Evolutionary conservation across 2,797 vertebrate genomes (phyloP), one percentile per base, ranked within the genome.

Genomic region (Lindbergichthys nudifrons): DNA sequence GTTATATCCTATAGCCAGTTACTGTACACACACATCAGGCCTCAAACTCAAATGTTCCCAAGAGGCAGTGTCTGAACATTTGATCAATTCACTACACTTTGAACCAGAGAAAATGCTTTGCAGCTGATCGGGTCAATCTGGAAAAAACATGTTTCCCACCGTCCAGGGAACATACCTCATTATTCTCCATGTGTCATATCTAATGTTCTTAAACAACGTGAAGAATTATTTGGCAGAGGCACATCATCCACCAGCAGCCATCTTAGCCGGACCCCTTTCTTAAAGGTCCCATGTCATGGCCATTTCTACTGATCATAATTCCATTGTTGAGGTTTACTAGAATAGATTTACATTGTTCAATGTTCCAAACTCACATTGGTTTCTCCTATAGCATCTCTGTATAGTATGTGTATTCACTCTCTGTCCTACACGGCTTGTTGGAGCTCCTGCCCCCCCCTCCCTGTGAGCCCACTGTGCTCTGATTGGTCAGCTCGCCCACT

Each of bases 191-290:
- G 48, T 79, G 79, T 85, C 90, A 78, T 18, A 51, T 73, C 65
- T 46, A 75, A 89, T 87, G 53, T 64, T 75, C 77, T 39, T 72
- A n/a, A 54, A 75, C 74, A 65, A 53, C 69, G 41, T 84, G 80
- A 82, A 65, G 76, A 72, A 48, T 57, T 26, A 46, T 78, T 79
- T 79, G 72, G 77, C 74, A 23, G 15, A n/a, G 52, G 51, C 77
- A 57, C 19, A 59, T 62, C 18, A 10, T 69, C 75, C 82, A 47
- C 75, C 82, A 47, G 57, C 69, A 23, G 57, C 23, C 48, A 1
- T 58, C 53, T 71, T 77, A 71, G 54, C 56, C 58, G 21, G 21
- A 57, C 47, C 47, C 47, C 4, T 32, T 66, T 48, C 32, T 60
- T 39, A 26, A 26, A 26, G 26, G 26, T 26, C 26, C 26, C 26